Evolutionary conservation across 2,797 vertebrate genomes (phyloP).

Genomic region (Rhynchotus rufescens): DNA sequence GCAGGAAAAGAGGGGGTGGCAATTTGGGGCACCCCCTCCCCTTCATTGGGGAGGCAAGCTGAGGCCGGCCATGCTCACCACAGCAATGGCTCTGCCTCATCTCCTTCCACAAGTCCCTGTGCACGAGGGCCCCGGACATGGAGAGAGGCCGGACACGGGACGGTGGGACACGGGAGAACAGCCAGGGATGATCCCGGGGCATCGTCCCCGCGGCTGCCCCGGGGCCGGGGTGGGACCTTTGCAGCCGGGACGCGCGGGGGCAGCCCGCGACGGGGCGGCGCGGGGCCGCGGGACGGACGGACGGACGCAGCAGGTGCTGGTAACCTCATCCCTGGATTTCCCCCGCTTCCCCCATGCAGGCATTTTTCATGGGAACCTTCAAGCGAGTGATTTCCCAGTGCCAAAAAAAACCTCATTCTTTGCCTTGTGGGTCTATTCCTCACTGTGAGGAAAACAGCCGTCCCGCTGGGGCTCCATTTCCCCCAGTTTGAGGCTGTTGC

Average conservation of each 20-base stretch:
- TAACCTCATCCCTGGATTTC: background rate
- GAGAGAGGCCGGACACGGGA: background rate
- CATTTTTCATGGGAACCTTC: rapidly evolving
- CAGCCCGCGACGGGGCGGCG: too few relatives aligned
- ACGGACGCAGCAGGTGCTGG: background rate
- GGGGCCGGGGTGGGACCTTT: too few relatives aligned
- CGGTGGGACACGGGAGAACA: background rate
- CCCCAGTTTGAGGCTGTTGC: background rate
- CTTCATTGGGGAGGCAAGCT: too few relatives aligned
- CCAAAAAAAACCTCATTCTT: background rate
- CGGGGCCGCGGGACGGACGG: rapidly evolving
- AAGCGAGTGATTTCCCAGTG: background rate
- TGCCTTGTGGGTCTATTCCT: background rate
- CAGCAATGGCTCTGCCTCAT: too few relatives aligned
- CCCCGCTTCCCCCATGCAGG: rapidly evolving
- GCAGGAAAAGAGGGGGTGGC: too few relatives aligned
- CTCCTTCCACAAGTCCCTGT: too few relatives aligned
- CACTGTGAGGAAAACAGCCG: background rate
- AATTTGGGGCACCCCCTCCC: too few relatives aligned
- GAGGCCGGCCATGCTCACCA: too few relatives aligned
- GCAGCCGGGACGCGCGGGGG: too few relatives aligned
- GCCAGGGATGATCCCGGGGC: background rate
- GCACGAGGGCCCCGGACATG: background rate
- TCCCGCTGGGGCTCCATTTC: background rate
- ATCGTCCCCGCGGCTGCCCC: too few relatives aligned